Evolutionary conservation across 2,888 invertebrate species (phyloP), one percentile per base, ranked within the genome.

Genomic region (Acanthoscelides obtectus): DNA sequence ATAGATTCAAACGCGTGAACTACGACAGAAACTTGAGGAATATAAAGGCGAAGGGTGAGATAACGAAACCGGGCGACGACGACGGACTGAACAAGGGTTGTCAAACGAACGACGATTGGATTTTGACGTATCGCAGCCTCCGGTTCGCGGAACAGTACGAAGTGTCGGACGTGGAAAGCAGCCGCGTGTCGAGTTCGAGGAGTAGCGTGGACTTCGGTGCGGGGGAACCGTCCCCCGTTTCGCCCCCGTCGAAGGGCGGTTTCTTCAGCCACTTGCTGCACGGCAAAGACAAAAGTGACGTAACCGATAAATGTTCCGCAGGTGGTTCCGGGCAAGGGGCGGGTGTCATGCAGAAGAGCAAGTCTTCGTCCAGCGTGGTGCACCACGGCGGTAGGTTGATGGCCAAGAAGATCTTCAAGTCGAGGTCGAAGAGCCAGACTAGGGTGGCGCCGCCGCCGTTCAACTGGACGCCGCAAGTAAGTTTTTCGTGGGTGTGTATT

Each of bases 391-490:
- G 89, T 78, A 84, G 88, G 84, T 90, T 93, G 84, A 93, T 95
- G 79, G 91, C 94, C 82, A 94, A 93, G 87, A 93, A 93, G 85
- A 92, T 96, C 82, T 95, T 94, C 91, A 90, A 93, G 82, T 92
- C 93, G 78, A 88, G 96, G 81, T 94, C 94, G 79, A 94, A 95
- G 83, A 93, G 93, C 82, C 93, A 93, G 79, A 92, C 92, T 78
- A 88, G 93, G 80, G 85, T 88, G 73, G 83, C 87, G 45, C 84
- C 86, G 68, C 88, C 90, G 79, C 86, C 88, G 2, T 89, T 89
- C 70, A 88, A 89, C 75, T 96, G 96, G 96, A 93, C 93, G 73
- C 95, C 95, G 79, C 93, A 94, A 93, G 96, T 96, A 88, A 91
- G 81, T 45, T 45, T n/a, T n/a, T n/a, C n/a, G n/a, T n/a, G n/a